phyloP scores from a whole-genome alignment of 2,113 vertebrate genomes.

The Turnix velox region DNA sequence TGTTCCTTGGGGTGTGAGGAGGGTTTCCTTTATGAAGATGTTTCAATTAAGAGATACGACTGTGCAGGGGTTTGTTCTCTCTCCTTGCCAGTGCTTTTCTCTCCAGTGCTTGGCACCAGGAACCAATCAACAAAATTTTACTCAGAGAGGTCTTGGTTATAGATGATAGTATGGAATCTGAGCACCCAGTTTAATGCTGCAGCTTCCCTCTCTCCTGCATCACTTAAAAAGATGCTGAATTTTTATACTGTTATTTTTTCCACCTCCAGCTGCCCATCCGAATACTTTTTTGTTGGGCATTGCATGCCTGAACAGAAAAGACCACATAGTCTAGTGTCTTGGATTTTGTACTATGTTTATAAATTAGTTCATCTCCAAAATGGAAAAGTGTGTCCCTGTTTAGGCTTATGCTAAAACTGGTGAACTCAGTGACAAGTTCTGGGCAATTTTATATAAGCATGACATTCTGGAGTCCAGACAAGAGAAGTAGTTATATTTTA shows the following conservation, averaged over 20 bases:
- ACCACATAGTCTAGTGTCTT: not conserved
- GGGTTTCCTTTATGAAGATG: not conserved
- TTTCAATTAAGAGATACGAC: not conserved
- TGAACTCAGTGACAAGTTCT: not conserved
- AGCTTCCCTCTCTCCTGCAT: not conserved
- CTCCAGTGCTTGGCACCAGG: not conserved
- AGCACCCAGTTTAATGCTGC: not conserved
- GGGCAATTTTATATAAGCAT: not conserved
- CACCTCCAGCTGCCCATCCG: not conserved
- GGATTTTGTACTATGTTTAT: not conserved
- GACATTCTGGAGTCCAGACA: not conserved
- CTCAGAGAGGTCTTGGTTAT: not conserved
- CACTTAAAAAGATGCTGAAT: not conserved
- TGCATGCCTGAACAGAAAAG: not conserved
- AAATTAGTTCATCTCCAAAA: not conserved
- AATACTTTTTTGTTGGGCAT: not conserved
- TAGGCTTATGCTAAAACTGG: not conserved
- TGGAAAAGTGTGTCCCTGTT: not conserved
- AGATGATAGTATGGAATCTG: rapidly evolving
- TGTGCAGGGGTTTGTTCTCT: not conserved
- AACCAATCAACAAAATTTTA: not conserved
- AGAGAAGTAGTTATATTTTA: not conserved
- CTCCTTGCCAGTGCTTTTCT: not conserved
- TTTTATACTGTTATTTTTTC: not conserved
- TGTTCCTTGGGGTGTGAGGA: not conserved